phyloP scores from a whole-genome alignment of 2,888 invertebrate species.

The Ophion costatus region DNA sequence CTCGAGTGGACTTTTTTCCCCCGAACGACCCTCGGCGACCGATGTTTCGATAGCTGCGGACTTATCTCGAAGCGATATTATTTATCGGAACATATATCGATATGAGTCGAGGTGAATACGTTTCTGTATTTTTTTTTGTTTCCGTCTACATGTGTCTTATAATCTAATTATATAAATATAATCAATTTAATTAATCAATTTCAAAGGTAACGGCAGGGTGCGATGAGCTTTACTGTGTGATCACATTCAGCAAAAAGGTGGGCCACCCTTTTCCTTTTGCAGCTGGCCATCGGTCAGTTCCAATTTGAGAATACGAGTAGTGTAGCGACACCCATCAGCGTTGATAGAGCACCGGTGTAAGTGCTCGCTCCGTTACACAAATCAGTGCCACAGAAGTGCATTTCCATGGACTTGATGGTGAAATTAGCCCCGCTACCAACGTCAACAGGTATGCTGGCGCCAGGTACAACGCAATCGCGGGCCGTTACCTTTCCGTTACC shows the following conservation, averaged over 20 bases:
- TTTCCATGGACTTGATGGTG: neutral
- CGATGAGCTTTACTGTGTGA: neutral
- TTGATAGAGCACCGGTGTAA: neutral
- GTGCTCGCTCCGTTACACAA: conserved; percentile 38
- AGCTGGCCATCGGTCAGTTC: neutral
- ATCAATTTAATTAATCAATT: neutral
- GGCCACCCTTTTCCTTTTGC: neutral
- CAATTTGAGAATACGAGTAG: neutral
- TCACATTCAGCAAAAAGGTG: neutral
- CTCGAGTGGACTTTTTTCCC: too few relatives aligned
- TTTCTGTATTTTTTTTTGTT: neutral
- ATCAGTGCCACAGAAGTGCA: neutral
- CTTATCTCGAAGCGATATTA: neutral
- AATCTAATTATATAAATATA: neutral
- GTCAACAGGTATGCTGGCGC: too few relatives aligned
- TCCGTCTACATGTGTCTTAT: neutral
- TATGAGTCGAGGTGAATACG: neutral
- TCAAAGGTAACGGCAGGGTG: neutral
- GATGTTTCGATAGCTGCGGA: neutral
- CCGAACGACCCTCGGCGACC: neutral
- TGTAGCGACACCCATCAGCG: conserved; percentile 13
- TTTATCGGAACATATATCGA: neutral
- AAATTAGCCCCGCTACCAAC: neutral
- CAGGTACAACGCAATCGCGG: neutral
- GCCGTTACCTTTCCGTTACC: neutral